Evolutionary conservation across 1,140 invertebrate species (phyloP), one percentile per base, ranked within the genome.

Genomic region (Mesaphorura yosii): DNA sequence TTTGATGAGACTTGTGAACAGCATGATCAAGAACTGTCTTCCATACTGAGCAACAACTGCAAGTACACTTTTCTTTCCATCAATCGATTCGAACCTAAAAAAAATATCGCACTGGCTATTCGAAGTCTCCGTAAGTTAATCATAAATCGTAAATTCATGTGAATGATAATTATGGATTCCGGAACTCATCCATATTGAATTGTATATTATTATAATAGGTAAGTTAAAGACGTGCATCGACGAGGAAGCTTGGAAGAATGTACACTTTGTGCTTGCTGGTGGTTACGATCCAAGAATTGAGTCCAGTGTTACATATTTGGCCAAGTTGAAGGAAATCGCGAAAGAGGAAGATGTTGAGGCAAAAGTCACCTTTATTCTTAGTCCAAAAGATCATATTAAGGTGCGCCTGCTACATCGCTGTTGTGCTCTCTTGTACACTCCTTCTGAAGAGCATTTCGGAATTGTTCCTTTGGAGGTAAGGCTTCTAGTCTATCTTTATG

Each of bases 11-110:
- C 75, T 29, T 59, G 73, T 15, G 40, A 69, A 6, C 67, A 69
- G 28, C 46, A 70, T n/a, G 23, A 51, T 19, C 27, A 14, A 15
- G 15, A 26, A 20, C 29, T 12, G 3, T 23, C 48, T 27, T 6
- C 26, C 27, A 17, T 10, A 19, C 22, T 42, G 17, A 41, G n/a
- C n/a, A 58, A 50, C n/a, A 58, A 41, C 65, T 69, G 41, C 75
- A 80, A 64, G 66, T 88, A n/a, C n/a, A n/a, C n/a, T 38, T 86
- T 97, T 65, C 69, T 98, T 1, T 98, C 94, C 0, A 84, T 99
- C 51, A 99, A 99, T 73, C 78, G 96, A 63, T 99, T 91, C 72
- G 95, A 99, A 67, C 77, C 88, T 12, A 98, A 98, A 67, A 99
- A 99, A 70, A 88, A 95, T 69, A 71, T 98, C 5, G 72, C 73